A percentile compares a stretch with the other conserved stretches of the same genome.
phyloP scores from a whole-genome alignment of 2,797 vertebrate species.

The Crenichthys baileyi region DNA sequence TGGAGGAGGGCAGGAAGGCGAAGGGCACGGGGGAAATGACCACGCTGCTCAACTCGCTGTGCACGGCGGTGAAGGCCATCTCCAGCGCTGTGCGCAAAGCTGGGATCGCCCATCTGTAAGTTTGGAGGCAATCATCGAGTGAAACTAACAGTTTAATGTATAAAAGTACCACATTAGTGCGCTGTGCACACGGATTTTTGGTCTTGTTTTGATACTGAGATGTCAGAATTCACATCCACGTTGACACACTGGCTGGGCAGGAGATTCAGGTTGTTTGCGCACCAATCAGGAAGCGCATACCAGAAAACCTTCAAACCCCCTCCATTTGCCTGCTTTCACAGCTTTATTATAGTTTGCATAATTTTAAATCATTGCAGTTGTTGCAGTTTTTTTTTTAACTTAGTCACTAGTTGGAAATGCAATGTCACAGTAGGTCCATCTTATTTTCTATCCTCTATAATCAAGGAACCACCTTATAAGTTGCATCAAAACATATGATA shows the following conservation, averaged over 20 bases:
- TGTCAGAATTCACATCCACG: neutral
- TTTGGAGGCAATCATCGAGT: conserved; percentile 34
- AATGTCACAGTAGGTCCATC: neutral
- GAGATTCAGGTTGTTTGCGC: conserved; percentile 27
- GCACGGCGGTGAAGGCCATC: conserved; percentile 93
- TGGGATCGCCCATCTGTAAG: conserved; percentile 95
- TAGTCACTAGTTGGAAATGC: neutral
- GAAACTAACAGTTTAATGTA: neutral
- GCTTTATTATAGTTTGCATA: neutral
- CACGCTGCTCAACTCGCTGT: conserved; percentile 89
- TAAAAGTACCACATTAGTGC: neutral
- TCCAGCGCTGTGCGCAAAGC: conserved; percentile 94
- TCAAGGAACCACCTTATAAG: neutral
- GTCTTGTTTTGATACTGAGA: neutral
- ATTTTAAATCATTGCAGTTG: neutral
- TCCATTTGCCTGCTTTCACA: neutral
- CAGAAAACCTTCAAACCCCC: conserved; percentile 16
- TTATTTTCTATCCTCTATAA: neutral
- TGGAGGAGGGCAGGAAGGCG: conserved; percentile 89
- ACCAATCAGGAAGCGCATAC: conserved; percentile 51
- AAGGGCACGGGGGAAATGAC: conserved; percentile 91
- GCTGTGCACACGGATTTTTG: neutral
- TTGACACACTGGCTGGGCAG: conserved; percentile 16
- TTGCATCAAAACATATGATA: neutral
- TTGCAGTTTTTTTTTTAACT: neutral